Base-by-base conservation (phyloP, 2,797 vertebrate species). In the Odontamblyopus lacepedii region DNA sequence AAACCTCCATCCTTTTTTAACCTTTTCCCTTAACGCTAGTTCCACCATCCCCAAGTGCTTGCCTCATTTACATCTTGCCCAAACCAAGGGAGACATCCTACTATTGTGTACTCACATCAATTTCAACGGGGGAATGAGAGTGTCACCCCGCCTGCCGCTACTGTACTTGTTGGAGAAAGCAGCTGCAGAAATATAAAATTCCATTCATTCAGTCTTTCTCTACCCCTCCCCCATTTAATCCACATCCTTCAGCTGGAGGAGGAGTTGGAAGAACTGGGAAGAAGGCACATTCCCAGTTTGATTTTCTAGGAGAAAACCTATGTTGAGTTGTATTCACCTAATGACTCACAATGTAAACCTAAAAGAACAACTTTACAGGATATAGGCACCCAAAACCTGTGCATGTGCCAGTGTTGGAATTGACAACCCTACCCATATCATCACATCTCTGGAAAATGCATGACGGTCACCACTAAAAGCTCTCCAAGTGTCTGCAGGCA, bases 161-260 rank as follows among this genome's bases (percentile, higher is more conserved):
- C 73, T 69, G 75, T 87, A 83, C 80, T 66, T 88, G 83, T 88
- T 85, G 85, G 79, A 83, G 78, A 69, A 91, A 86, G 85, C 85
- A 91, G 87, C 88, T 87, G 91, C 90, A 91, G 85, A 89, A 84
- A 88, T 85, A 80, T 78, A 76, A 74, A 84, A 76, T 71, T 83
- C 71, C 32, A 44, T 90, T 87, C 90, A 88, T 92, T 92, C 86
- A 87, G 85, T 85, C 83, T 80, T 53, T 30, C 88, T 77, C 73
- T 73, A 86, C 88, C 90, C 91, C 83, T 91, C 90, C 91, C 89
- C 91, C 91, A 91, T 89, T 85, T 84, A 89, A 91, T 91, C 83
- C 87, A 80, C 78, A 72, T 74, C 83, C 81, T 85, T 87, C 82
- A 88, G 86, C 88, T 86, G 78, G 78, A 82, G 78, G 77, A 86